Evolutionary conservation across 2,797 vertebrate species (phyloP).

Genomic region (Anisognathus igniventris): DNA sequence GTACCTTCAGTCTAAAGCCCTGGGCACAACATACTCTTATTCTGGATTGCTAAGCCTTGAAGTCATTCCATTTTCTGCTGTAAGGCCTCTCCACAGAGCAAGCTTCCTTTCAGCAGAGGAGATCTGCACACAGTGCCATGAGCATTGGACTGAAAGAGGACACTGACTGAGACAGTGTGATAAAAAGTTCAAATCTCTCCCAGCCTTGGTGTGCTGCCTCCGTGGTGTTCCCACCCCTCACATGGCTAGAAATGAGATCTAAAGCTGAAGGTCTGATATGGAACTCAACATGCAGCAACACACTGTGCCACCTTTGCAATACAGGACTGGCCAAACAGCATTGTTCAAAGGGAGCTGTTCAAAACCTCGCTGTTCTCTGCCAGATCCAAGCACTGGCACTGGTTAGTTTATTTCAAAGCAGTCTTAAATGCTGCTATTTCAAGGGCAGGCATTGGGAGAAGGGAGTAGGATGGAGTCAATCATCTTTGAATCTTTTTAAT

Average conservation of each 20-base stretch:
- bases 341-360: constrained; percentile 9
- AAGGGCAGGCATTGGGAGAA: neutral
- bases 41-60: neutral
- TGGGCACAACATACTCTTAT: neutral
- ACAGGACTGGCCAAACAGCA: neutral
- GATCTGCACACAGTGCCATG: neutral
- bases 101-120: neutral
- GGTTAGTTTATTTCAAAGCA: constrained; percentile 25
- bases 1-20: neutral
- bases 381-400: neutral
- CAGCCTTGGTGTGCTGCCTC: neutral
- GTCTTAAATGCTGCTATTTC: constrained; percentile 17
- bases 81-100: neutral
- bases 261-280: neutral
- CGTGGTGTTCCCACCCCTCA: neutral
- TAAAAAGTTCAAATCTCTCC: neutral
- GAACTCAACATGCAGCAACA: neutral
- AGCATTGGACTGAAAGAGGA: neutral
- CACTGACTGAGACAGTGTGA: neutral
- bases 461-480: neutral
- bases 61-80: neutral
- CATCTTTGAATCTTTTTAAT: neutral
- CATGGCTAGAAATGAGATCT: constrained; percentile 17
- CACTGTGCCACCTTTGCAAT: neutral
- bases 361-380: neutral